Conservation (phyloP, 2,888 invertebrate genomes). For the Tenthredo mesomela region DNA sequence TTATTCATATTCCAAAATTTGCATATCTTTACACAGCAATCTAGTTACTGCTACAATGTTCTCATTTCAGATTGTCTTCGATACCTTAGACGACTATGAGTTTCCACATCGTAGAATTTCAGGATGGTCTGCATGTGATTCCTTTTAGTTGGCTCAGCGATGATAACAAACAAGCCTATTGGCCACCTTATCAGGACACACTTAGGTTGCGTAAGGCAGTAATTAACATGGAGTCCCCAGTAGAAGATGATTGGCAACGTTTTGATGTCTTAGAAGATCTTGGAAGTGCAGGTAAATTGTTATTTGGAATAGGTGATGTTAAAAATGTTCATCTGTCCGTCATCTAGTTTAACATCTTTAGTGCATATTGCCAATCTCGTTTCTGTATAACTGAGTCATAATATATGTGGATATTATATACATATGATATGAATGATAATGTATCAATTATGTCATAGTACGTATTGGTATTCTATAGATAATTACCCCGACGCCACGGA, state of each 20-base stretch:
- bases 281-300: neutral
- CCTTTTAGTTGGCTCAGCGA: constrained; percentile 5
- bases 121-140: constrained; percentile 15
- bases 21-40: neutral
- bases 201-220: constrained; percentile 1
- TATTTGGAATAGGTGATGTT: neutral
- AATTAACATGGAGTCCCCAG: constrained; percentile 13
- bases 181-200: constrained; percentile 2
- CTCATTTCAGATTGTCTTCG: neutral
- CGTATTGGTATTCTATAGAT: too few species aligned
- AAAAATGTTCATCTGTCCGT: neutral
- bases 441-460: too few species aligned
- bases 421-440: too few species aligned
- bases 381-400: too few species aligned
- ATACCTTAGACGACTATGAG: neutral
- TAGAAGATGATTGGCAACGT: constrained; percentile 15
- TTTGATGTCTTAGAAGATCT: neutral
- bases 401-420: too few species aligned
- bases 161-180: constrained; percentile 17
- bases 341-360: neutral
- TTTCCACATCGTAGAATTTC: constrained; percentile 21
- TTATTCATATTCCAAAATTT: neutral
- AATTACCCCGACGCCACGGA: too few species aligned
- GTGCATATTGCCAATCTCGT: neutral
- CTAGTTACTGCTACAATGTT: neutral